Percentiles rank a stretch among this genome's conserved stretches.
Evolutionary conservation across 2,888 invertebrate genomes (phyloP).

Genomic region (Sarcophaga rosellei): DNA sequence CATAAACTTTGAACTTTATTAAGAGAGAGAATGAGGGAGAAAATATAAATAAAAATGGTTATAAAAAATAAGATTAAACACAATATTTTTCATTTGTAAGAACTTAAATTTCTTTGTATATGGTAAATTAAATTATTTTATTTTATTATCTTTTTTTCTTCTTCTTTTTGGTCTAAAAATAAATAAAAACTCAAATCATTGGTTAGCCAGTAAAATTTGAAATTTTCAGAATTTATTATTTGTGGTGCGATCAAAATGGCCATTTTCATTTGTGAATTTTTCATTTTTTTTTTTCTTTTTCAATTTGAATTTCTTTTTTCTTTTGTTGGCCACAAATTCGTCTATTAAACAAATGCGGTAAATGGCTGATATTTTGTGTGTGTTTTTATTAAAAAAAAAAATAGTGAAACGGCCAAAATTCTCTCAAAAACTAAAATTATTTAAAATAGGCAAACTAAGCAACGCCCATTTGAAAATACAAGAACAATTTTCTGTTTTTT

Average conservation of each 20-base stretch:
- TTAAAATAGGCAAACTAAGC: constrained; percentile 27
- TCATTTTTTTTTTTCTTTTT: background rate
- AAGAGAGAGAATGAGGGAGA: too few relatives aligned
- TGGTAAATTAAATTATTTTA: too few relatives aligned
- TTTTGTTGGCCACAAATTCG: background rate
- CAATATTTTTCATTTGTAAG: too few relatives aligned
- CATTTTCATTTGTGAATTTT: constrained; percentile 30
- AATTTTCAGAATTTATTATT: constrained; percentile 35
- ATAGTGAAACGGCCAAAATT: background rate
- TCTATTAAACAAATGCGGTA: background rate
- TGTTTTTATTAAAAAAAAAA: background rate
- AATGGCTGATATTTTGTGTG: background rate
- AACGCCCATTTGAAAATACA: constrained; percentile 37
- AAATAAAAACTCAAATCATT: constrained; percentile 6
- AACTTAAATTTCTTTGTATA: too few relatives aligned
- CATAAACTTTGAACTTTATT: too few relatives aligned
- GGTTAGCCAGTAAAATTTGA: constrained; percentile 40
- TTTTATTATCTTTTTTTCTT: too few relatives aligned
- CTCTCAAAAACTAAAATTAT: constrained; percentile 27
- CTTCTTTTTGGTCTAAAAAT: too few relatives aligned
- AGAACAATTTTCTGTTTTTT: background rate
- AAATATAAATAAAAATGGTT: too few relatives aligned
- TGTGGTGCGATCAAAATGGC: constrained; percentile 29
- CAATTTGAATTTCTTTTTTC: too few relatives aligned
- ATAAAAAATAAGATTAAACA: too few relatives aligned